Base-by-base conservation (phyloP, 1,140 invertebrate genomes). In the Calephelis virginiensis region DNA sequence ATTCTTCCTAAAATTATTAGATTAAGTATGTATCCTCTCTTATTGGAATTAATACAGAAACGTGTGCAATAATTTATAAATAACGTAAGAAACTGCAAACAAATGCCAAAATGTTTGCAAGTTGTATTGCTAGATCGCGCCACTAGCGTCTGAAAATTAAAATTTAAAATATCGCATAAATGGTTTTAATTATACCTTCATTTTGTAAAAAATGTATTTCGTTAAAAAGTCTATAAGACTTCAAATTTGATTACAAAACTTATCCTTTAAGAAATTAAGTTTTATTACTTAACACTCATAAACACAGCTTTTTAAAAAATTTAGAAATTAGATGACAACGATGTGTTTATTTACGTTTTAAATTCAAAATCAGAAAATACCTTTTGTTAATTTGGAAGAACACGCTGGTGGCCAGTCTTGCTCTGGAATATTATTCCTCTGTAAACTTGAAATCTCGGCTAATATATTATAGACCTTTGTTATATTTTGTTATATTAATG, bases 401-500 rank as follows among this genome's bases (percentile, higher is more conserved):
- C 17, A 56, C 14, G 53, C 53, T 56, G 37, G 53, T 56, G 53
- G 53, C 7, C 7, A 49, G n/a, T 7, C 48, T 7, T 28, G 11
- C 2, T 56, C 28, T 56, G 53, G 53, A 56, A 56, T 37, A 28
- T 28, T 28, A 56, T 56, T 56, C 49, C 45, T 47, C 28, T 49
- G 50, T 64, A 53, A 50, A 50, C 45, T 50, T 43, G 63, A 76
- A 76, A 79, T 79, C 71, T 79, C 74, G 80, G 76, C 75, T 78
- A 73, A 61, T 85, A 82, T 85, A 85, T 56, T 59, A 82, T 82
- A 81, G 70, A 70, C 74, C 74, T 70, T 68, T 72, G 69, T 72
- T 77, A 76, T 69, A 69, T 78, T 84, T 81, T 75, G 73, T 87
- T 83, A 82, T 83, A 81, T 85, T 72, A 70, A 83, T 86, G 83